Evolutionary conservation across 2,888 invertebrate species (phyloP).

Genomic region (Epinotia ramella): DNA sequence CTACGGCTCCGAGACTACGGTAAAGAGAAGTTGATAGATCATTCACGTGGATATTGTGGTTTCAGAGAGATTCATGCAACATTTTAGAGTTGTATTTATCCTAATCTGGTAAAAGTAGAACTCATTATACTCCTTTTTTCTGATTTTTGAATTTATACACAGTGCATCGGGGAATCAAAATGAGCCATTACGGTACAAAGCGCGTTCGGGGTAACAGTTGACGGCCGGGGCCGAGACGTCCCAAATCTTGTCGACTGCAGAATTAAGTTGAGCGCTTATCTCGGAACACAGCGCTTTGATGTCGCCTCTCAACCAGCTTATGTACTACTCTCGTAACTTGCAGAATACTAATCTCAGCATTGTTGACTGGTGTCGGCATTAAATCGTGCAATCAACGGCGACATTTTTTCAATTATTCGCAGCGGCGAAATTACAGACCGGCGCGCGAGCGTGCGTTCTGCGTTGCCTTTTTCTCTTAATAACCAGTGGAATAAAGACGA

Average conservation of each 20-base stretch:
- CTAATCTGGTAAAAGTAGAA: background rate
- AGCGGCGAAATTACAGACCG: slow-evolving; percentile 65
- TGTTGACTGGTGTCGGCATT: slow-evolving; percentile 45
- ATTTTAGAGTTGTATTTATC: background rate
- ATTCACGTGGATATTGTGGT: background rate
- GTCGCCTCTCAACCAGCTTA: slow-evolving; percentile 22
- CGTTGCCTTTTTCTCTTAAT: slow-evolving; percentile 47
- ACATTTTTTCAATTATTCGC: slow-evolving; percentile 60
- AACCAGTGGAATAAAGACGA: slow-evolving; percentile 51
- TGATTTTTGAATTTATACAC: background rate
- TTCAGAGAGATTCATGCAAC: slow-evolving; percentile 1
- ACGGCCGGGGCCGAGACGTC: slow-evolving; percentile 29
- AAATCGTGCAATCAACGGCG: slow-evolving; percentile 47
- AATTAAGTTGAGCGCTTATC: slow-evolving; percentile 34
- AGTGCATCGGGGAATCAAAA: slow-evolving; percentile 2
- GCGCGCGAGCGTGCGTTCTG: slow-evolving; percentile 51
- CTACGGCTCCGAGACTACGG: slow-evolving; percentile 28
- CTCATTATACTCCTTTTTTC: background rate
- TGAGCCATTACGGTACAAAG: slow-evolving; percentile 17
- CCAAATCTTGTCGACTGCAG: slow-evolving; percentile 34
- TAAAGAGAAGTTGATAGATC: background rate
- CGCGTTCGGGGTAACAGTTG: slow-evolving; percentile 24
- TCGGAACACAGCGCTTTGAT: slow-evolving; percentile 27
- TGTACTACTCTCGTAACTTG: background rate
- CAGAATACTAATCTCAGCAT: slow-evolving; percentile 16